phyloP scores from a whole-genome alignment of 2,888 invertebrate genomes.

The Drosophila cognata region DNA sequence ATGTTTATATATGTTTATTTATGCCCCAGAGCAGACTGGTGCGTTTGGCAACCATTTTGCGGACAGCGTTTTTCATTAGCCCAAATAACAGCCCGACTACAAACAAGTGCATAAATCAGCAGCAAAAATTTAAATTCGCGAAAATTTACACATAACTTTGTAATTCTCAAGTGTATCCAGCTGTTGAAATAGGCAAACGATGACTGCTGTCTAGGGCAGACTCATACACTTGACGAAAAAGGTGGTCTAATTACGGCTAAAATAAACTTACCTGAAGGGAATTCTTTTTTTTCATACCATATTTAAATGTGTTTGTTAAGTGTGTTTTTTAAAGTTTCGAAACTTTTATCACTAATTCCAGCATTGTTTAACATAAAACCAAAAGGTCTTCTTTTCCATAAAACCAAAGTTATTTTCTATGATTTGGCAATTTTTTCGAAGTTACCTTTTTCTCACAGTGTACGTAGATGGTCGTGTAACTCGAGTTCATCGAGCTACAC shows the following conservation, averaged over 20 bases:
- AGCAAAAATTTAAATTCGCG: slow-evolving; percentile 28
- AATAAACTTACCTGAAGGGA: background rate
- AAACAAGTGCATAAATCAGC: slow-evolving; percentile 54
- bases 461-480: background rate
- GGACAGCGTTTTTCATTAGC: slow-evolving; percentile 58
- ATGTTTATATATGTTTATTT: slow-evolving; percentile 56
- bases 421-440: background rate
- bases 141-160: slow-evolving; percentile 34
- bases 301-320: background rate
- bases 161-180: slow-evolving; percentile 46
- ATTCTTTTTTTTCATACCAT: background rate
- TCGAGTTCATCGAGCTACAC: slow-evolving; percentile 2
- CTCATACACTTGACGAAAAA: background rate
- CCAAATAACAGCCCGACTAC: background rate
- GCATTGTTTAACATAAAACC: no score
- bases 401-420: no score
- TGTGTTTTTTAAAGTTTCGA: background rate
- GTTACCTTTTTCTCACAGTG: background rate
- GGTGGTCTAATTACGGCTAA: rapidly evolving
- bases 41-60: slow-evolving; percentile 47
- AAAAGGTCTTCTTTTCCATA: background rate
- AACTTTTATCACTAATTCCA: background rate
- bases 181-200: slow-evolving; percentile 34
- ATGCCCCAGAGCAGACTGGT: slow-evolving; percentile 43
- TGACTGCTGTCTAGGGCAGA: background rate